phyloP scores from a whole-genome alignment of 2,113 vertebrate genomes.

The Prunella fulvescens region DNA sequence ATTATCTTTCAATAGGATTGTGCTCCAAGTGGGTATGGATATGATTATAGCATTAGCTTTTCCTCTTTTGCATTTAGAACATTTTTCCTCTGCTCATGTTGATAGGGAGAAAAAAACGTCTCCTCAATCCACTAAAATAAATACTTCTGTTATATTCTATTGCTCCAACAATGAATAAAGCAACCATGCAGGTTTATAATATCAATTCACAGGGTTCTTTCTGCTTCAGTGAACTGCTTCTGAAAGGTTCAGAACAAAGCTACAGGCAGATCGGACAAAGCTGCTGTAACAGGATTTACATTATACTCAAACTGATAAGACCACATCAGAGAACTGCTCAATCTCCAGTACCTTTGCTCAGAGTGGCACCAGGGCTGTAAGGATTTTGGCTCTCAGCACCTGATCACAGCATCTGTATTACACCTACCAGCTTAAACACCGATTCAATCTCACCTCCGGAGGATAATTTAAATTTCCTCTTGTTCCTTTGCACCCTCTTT shows the following conservation, averaged over 20 bases:
- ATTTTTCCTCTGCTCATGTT: background rate
- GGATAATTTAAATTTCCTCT: conserved; percentile 3
- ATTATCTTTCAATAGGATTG: conserved; percentile 21
- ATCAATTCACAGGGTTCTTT: conserved; percentile 78
- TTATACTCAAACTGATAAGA: conserved; percentile 75
- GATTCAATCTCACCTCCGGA: background rate
- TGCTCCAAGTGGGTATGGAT: background rate
- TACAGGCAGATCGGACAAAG: conserved; percentile 77
- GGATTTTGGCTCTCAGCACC: conserved; percentile 30
- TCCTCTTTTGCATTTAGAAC: conserved; percentile 44
- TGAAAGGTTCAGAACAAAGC: conserved; percentile 80
- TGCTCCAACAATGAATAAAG: conserved; percentile 73
- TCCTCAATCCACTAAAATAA: conserved; percentile 68
- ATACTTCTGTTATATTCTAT: conserved; percentile 70
- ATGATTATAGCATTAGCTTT: conserved; percentile 31
- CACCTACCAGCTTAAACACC: conserved; percentile 22
- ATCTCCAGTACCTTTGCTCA: conserved; percentile 59
- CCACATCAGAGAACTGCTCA: conserved; percentile 68
- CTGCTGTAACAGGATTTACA: conserved; percentile 76
- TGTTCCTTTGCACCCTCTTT: background rate
- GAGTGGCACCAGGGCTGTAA: conserved; percentile 12
- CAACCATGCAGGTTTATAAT: conserved; percentile 74
- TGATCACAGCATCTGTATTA: conserved; percentile 58
- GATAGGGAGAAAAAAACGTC: background rate
- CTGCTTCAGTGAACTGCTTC: conserved; percentile 80